Percentiles rank a stretch among this genome's conserved stretches.
Evolutionary conservation across 1,140 invertebrate genomes (phyloP).

Genomic region (Prorops nasuta): DNA sequence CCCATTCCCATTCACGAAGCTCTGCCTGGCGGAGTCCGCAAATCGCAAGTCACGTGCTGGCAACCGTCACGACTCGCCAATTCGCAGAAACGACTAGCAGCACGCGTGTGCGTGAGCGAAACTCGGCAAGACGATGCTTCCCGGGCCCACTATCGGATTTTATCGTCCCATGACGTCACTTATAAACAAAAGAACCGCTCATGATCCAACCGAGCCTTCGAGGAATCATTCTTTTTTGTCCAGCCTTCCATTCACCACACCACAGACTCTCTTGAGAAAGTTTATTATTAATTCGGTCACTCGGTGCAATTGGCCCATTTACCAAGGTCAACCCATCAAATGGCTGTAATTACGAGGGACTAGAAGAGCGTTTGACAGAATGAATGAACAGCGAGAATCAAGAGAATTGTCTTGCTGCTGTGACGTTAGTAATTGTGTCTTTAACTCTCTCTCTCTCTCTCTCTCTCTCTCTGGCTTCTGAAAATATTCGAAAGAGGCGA

Average conservation of each 20-base stretch:
- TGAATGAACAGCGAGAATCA: no score
- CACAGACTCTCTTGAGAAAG: no score
- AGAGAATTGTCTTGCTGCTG: no score
- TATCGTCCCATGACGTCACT: background rate
- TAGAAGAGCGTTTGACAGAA: no score
- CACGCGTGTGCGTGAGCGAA: background rate
- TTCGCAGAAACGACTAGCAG: constrained; percentile 9
- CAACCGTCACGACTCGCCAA: constrained; percentile 10
- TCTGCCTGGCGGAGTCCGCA: constrained; percentile 8
- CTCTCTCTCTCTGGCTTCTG: background rate
- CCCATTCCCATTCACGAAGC: constrained; percentile 20
- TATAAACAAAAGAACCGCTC: background rate
- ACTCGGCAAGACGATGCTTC: background rate
- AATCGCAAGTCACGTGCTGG: constrained; percentile 17
- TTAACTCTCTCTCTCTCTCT: background rate
- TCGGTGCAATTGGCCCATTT: no score
- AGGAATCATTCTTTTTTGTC: no score
- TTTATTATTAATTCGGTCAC: no score
- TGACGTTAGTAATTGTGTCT: no score
- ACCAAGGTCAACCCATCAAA: no score
- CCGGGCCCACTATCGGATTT: background rate
- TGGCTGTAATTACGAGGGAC: no score
- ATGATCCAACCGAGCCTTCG: background rate
- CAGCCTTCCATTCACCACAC: no score
- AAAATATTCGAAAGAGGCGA: no score